A percentile compares a stretch with the other conserved stretches of the same genome.
Evolutionary conservation across 1,140 invertebrate genomes (phyloP).

Genomic region (Tenebrio molitor): DNA sequence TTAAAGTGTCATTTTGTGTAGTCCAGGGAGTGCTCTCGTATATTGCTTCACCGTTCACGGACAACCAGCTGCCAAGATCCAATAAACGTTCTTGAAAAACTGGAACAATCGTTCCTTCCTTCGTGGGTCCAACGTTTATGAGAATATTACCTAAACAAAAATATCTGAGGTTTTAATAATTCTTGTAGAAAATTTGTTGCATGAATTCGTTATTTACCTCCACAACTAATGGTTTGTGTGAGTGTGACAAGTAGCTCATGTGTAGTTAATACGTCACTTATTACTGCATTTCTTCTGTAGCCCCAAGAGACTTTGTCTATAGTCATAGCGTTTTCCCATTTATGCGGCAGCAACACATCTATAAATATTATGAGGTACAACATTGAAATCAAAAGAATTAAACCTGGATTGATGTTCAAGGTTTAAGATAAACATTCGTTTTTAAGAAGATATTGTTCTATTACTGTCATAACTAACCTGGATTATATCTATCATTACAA

Average conservation of each 20-base stretch:
- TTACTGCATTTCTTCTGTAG: slow-evolving; percentile 80
- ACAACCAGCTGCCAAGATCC: slow-evolving; percentile 81
- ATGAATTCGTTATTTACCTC: slow-evolving; percentile 84
- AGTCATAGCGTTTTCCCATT: slow-evolving; percentile 96
- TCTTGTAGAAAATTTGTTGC: no score
- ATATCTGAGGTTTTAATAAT: no score
- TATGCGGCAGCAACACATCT: slow-evolving; percentile 80
- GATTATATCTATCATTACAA: slow-evolving; percentile 85
- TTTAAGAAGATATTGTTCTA: no score
- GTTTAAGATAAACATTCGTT: no score
- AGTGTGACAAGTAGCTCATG: slow-evolving; percentile 81
- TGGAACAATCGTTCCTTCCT: slow-evolving; percentile 86
- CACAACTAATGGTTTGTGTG: slow-evolving; percentile 85
- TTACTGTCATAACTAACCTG: no score
- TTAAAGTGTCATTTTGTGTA: slow-evolving; percentile 85
- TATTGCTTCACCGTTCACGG: slow-evolving; percentile 89
- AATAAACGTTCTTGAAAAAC: slow-evolving; percentile 90
- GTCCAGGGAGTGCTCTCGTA: slow-evolving; percentile 83
- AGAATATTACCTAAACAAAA: slow-evolving; percentile 79
- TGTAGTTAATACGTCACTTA: slow-evolving; percentile 79
- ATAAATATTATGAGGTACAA: slow-evolving; percentile 69
- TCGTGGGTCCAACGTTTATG: slow-evolving; percentile 90
- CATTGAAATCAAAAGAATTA: no score
- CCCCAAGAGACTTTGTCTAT: slow-evolving; percentile 93
- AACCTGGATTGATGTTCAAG: no score